A percentile compares a stretch with the other conserved stretches of the same genome.
phyloP scores from a whole-genome alignment of 2,888 invertebrate species.

The Periphyllus acericola region DNA sequence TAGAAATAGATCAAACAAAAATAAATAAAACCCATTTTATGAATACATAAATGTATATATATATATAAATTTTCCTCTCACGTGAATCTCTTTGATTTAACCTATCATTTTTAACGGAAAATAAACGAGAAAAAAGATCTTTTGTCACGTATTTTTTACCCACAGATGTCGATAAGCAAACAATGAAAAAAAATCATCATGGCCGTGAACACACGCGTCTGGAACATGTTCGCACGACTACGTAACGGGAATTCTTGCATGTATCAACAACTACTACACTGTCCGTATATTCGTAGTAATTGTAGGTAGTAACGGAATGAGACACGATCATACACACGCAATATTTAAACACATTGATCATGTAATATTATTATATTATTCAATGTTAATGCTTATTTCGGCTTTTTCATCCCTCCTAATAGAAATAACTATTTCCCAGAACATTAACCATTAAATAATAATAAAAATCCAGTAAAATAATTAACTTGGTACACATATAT shows the following conservation, averaged over 20 bases:
- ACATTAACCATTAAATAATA: not conserved
- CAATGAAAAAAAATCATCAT: conserved; percentile 40
- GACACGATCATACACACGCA: not conserved
- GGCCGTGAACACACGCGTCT: conserved; percentile 16
- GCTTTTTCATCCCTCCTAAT: not conserved
- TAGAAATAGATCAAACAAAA: not conserved
- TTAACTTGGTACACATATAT: not conserved
- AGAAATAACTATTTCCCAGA: not conserved
- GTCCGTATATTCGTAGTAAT: conserved; percentile 8
- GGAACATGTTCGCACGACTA: conserved; percentile 53
- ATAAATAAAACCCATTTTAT: conserved; percentile 5
- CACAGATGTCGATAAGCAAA: conserved; percentile 36
- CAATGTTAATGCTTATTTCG: not conserved
- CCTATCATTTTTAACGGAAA: conserved; percentile 22
- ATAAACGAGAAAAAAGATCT: conserved; percentile 24
- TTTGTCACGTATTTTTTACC: conserved; percentile 1
- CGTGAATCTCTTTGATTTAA: not conserved
- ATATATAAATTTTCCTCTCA: not conserved
- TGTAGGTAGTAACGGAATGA: not conserved
- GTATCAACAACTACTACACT: not conserved
- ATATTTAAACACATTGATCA: not conserved
- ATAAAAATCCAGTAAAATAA: not conserved
- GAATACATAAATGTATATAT: not conserved
- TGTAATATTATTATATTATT: not conserved
- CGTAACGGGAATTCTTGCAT: conserved; percentile 51